These are phyloP conservation scores for Stegophylla sp. DNA, from an alignment of 2,888 invertebrate species.

Conservation along the genomic window DNA sequence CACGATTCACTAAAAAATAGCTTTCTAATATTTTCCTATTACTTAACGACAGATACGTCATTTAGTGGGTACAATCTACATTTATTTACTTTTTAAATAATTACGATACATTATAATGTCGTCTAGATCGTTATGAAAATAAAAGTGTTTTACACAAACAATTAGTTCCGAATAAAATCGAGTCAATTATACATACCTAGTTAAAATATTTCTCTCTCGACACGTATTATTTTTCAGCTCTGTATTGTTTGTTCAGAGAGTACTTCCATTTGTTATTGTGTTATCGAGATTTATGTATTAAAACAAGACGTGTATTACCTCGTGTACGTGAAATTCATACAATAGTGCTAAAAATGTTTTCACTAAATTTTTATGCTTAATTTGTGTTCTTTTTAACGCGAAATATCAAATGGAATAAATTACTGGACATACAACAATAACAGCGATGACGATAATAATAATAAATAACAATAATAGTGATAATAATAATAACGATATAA, in stretches of 20 bases:
- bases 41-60: background rate
- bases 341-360: slow-evolving; percentile 17
- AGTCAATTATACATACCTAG: slow-evolving; percentile 13
- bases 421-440: background rate
- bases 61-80: too few species aligned
- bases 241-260: background rate
- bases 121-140: background rate
- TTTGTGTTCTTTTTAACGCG: background rate
- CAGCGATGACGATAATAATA: background rate
- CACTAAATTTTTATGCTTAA: slow-evolving; percentile 14
- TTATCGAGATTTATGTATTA: background rate
- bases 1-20: too few species aligned
- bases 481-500: background rate
- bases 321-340: background rate
- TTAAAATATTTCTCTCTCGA: background rate
- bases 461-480: background rate
- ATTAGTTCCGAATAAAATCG: slow-evolving; percentile 20
- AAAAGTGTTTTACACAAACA: background rate
- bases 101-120: too few species aligned
- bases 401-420: background rate
- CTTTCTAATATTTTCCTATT: too few species aligned
- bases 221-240: background rate
- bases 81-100: too few species aligned
- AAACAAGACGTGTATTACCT: background rate
- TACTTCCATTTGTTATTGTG: background rate